These are phyloP conservation scores for Drosophila colorata DNA, from an alignment of 2,888 invertebrate species.

Conservation along the genomic window DNA sequence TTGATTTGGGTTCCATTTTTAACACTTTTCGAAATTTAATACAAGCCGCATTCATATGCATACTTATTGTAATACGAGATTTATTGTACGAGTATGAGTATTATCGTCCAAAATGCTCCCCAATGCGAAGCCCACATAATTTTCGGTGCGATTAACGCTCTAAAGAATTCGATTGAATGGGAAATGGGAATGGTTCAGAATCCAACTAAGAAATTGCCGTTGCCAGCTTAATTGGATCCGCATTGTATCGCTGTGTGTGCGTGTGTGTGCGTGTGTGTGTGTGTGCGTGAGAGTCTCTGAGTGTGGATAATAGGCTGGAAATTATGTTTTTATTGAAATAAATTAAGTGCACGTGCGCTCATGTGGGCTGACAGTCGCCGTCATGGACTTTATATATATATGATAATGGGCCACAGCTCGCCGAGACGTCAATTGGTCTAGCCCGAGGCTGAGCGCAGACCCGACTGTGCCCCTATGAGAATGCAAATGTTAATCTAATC, in stretches of 20 bases:
- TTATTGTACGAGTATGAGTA: constrained; percentile 68
- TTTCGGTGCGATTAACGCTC: constrained; percentile 74
- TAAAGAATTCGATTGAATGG: constrained; percentile 26
- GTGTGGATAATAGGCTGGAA: constrained; percentile 74
- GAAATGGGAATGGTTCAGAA: constrained; percentile 13
- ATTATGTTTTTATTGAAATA: constrained; percentile 80
- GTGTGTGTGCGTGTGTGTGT: constrained; percentile 8
- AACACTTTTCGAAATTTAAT: constrained; percentile 71
- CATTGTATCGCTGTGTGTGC: constrained; percentile 38
- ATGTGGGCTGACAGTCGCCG: constrained; percentile 64
- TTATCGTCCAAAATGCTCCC: constrained; percentile 45
- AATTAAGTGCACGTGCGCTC: constrained; percentile 78
- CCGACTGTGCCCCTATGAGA: constrained; percentile 54
- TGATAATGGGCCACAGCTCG: constrained; percentile 11
- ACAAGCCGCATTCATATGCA: constrained; percentile 73
- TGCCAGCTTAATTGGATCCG: constrained; percentile 70
- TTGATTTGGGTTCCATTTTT: constrained; percentile 67
- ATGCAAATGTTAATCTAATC: constrained; percentile 73
- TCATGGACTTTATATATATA: constrained; percentile 8
- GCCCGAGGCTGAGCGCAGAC: constrained; percentile 4
- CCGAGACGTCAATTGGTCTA: constrained; percentile 38
- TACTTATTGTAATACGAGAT: constrained; percentile 68
- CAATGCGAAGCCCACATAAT: constrained; percentile 62
- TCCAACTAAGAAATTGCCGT: constrained; percentile 38
- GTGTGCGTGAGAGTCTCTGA: constrained; percentile 31